A percentile compares a stretch with the other conserved stretches of the same genome.
phyloP scores from a whole-genome alignment of 2,797 vertebrate genomes.

The Diglossa cyanea region DNA sequence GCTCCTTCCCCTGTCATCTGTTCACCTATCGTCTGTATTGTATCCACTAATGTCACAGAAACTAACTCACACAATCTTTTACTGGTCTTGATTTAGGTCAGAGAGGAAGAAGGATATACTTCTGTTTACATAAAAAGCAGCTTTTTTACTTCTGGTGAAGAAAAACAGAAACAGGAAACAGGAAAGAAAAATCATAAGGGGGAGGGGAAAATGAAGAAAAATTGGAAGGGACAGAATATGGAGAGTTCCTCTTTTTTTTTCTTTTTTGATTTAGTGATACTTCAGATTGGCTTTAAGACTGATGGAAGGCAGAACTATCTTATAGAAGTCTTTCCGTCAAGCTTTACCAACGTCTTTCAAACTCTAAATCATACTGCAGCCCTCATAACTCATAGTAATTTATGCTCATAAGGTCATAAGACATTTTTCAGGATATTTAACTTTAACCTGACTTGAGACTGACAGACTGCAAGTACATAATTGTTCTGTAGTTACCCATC shows the following conservation, averaged over 20 bases:
- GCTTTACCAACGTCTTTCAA: background rate
- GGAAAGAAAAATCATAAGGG: background rate
- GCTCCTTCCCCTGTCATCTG: background rate
- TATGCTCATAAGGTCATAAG: background rate
- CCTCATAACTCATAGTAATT: background rate
- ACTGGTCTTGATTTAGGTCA: background rate
- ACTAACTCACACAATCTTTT: background rate
- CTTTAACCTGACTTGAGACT: background rate
- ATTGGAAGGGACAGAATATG: background rate
- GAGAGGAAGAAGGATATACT: background rate
- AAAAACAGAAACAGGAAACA: background rate
- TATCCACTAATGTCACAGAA: background rate
- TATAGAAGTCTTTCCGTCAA: background rate
- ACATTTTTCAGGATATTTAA: background rate
- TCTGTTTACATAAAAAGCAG: background rate
- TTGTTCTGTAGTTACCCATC: background rate
- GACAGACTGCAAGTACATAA: background rate
- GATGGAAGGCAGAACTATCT: background rate
- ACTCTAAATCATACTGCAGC: background rate
- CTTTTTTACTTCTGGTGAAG: background rate
- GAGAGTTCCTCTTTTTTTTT: background rate
- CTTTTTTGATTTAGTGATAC: background rate
- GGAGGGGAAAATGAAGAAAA: background rate
- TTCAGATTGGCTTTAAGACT: background rate
- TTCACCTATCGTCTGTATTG: background rate